A percentile compares a stretch with the other conserved stretches of the same genome.
These are phyloP conservation scores for Ctenodactylus gundi DNA, from an alignment of 2,113 vertebrate genomes.

Conservation along the genomic window DNA sequence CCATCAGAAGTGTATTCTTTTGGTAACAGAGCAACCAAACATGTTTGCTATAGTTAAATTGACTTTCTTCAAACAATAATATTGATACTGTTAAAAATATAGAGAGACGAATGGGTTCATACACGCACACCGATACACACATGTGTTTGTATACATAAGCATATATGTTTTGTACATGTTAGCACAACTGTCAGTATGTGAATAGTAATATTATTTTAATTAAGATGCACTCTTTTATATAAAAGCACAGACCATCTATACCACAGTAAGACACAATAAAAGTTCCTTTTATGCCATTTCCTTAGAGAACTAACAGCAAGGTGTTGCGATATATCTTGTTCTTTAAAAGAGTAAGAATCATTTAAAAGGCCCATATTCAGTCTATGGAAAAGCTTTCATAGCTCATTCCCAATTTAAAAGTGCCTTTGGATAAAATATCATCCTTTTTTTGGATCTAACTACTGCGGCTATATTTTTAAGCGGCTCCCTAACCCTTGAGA, in stretches of 20 bases:
- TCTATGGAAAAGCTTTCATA: slow-evolving; percentile 19
- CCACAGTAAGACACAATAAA: slow-evolving; percentile 3
- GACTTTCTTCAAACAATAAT: slow-evolving; percentile 65
- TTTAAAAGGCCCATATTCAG: slow-evolving; percentile 20
- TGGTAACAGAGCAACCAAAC: slow-evolving; percentile 54
- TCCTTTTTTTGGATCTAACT: slow-evolving; percentile 21
- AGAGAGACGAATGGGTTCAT: neutral
- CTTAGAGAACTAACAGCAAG: slow-evolving; percentile 62
- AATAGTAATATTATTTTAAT: slow-evolving; percentile 57
- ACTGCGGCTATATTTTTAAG: slow-evolving; percentile 16
- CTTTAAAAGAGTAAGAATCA: slow-evolving; percentile 46
- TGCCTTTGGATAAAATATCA: slow-evolving; percentile 33
- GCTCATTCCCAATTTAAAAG: neutral
- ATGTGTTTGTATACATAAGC: neutral
- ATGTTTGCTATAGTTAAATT: slow-evolving; percentile 48
- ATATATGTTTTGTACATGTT: neutral
- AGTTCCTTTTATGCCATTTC: slow-evolving; percentile 30
- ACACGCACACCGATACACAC: neutral
- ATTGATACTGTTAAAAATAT: slow-evolving; percentile 35
- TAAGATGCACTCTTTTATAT: neutral
- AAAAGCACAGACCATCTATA: slow-evolving; percentile 24
- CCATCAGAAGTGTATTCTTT: slow-evolving; percentile 67
- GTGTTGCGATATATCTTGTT: slow-evolving; percentile 32
- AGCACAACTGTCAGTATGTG: slow-evolving; percentile 1
- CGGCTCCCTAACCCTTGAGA: neutral